Base-by-base conservation (phyloP, 2,113 vertebrate genomes). In the Seriola aureovittata region DNA sequence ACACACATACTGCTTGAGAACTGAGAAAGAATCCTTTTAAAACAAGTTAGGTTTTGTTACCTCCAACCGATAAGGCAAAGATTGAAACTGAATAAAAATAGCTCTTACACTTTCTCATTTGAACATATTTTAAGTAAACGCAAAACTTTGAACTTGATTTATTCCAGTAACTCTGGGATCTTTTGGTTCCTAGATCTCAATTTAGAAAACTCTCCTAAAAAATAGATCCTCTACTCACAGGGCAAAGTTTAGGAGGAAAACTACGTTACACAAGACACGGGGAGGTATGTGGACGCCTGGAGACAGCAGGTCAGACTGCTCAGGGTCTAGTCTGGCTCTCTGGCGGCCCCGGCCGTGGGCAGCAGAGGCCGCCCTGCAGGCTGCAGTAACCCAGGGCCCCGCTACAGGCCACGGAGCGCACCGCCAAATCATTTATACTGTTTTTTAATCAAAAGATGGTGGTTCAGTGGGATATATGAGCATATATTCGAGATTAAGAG, bases 291-390 rank as follows among this genome's bases (percentile, higher is more conserved):
- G 11, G 50, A 34, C 12, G 50, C n/a, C 63, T 32, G 54, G 21
- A 64, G 69, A 77, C 46, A 67, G 36, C 57, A 78, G 46, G 40
- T 84, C 73, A 79, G 10, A 50, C 50, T 66, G 78, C 32, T 77
- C 1, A 52, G 78, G 70, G 66, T 75, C 77, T 55, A 23, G 44
- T 54, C 74, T 65, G 79, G 48, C 63, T 74, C 74, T 82, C 38
- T 10, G 10, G 57, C 69, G 29, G 55, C 71, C 46, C 71, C 79
- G 75, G 32, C 62, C n/a, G 55, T 48, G 68, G 76, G 81, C 69
- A 81, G 82, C 40, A 82, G 82, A 87, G 82, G 88, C 82, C 89
- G 87, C 88, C 85, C 80, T 70, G 84, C 88, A 90, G 85, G 78
- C 81, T 92, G 88, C 85, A 87, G 80, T 87, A 82, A 86, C 62